Evolutionary conservation across 1,140 invertebrate genomes (phyloP).

Genomic region (Drosophila guanche): DNA sequence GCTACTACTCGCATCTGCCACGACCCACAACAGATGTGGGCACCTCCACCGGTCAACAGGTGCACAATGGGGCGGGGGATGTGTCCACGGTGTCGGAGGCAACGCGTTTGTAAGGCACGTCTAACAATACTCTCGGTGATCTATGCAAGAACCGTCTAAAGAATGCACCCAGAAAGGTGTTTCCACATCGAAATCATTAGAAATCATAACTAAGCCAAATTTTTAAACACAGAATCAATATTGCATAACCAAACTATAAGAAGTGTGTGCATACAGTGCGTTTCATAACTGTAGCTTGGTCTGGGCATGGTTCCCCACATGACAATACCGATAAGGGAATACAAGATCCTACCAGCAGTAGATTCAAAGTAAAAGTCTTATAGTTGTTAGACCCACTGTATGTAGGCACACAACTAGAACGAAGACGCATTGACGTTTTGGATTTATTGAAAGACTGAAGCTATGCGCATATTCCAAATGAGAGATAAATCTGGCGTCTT

Average conservation of each 20-base stretch:
- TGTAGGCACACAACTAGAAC: conserved; percentile 19
- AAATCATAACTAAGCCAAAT: conserved; percentile 45
- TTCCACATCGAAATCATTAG: conserved; percentile 32
- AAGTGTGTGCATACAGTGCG: background rate
- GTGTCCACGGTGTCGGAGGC: conserved; percentile 77
- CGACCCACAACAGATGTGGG: conserved; percentile 72
- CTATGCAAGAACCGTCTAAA: conserved; percentile 16
- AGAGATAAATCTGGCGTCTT: conserved; percentile 54
- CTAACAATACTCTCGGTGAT: conserved; percentile 6
- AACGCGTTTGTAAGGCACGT: conserved; percentile 71
- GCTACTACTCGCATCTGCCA: conserved; percentile 81
- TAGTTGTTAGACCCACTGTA: conserved; percentile 5
- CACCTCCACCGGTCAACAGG: conserved; percentile 63
- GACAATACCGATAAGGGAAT: conserved; percentile 35
- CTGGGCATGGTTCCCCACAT: conserved; percentile 1
- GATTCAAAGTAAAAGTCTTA: conserved; percentile 20
- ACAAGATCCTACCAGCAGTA: conserved; percentile 26
- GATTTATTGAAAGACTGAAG: conserved; percentile 77
- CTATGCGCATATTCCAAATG: conserved; percentile 63
- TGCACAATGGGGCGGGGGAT: conserved; percentile 48
- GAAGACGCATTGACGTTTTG: conserved; percentile 55
- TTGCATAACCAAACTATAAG: conserved; percentile 22
- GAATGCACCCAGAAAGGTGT: background rate
- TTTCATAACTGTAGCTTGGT: conserved; percentile 16
- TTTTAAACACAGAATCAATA: conserved; percentile 39